A percentile compares a stretch with the other conserved stretches of the same genome.
phyloP scores from a whole-genome alignment of 2,797 vertebrate species.

The Coluber constrictor region DNA sequence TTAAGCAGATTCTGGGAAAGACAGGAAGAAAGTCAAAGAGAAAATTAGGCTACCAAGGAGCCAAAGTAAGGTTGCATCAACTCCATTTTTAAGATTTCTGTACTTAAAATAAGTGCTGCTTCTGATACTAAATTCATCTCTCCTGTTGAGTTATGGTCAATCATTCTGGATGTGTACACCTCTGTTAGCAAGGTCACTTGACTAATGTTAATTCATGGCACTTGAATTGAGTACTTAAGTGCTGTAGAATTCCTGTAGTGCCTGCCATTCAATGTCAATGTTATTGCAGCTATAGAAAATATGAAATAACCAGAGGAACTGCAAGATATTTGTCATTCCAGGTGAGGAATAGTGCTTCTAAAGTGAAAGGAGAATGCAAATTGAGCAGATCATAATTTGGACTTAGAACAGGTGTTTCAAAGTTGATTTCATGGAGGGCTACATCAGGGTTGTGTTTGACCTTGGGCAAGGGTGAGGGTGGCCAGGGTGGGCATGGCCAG shows the following conservation, averaged over 20 bases:
- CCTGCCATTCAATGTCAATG: background rate
- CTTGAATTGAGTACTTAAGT: background rate
- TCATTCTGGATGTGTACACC: background rate
- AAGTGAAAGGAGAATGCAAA: background rate
- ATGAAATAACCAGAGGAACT: background rate
- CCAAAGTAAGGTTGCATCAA: background rate
- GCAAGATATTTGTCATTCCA: background rate
- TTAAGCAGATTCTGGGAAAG: background rate
- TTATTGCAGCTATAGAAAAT: background rate
- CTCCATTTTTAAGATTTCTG: background rate
- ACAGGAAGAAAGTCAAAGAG: background rate
- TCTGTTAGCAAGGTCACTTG: background rate
- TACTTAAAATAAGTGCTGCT: constrained; percentile 1
- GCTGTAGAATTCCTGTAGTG: background rate
- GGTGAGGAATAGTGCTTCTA: background rate
- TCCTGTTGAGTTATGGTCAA: background rate
- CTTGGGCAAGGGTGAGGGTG: no score
- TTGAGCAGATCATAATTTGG: background rate
- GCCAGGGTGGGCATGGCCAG: no score
- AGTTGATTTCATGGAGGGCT: no score
- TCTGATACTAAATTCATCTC: background rate
- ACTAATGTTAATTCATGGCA: background rate
- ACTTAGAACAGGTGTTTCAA: background rate
- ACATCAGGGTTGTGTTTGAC: no score
- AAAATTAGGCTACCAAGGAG: background rate